These are phyloP conservation scores for Paramormyrops hopkinsi DNA, from an alignment of 2,797 vertebrate genomes.

Conservation along the genomic window DNA sequence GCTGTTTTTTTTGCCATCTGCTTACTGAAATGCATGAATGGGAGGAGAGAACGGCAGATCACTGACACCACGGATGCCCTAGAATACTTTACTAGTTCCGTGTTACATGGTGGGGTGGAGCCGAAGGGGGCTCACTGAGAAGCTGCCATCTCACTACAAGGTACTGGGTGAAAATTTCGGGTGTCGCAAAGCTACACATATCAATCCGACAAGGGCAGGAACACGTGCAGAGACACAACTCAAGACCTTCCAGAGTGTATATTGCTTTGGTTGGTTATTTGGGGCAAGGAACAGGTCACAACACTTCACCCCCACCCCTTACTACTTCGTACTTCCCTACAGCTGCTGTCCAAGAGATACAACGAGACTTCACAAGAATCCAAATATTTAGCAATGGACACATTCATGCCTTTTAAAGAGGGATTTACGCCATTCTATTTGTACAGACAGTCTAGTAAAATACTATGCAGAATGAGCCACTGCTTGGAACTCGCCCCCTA, in stretches of 20 bases:
- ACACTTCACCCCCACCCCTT: constrained; percentile 30
- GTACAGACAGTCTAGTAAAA: constrained; percentile 83
- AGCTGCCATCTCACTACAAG: background rate
- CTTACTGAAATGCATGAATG: background rate
- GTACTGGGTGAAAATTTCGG: background rate
- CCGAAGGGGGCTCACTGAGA: too few relatives aligned
- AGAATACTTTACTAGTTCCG: background rate
- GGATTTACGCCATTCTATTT: constrained; percentile 54
- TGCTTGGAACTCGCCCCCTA: constrained; percentile 56
- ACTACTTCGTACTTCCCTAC: constrained; percentile 60
- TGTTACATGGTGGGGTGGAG: background rate
- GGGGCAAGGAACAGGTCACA: constrained; percentile 53
- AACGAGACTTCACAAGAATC: constrained; percentile 85
- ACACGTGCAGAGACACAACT: background rate
- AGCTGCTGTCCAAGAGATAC: constrained; percentile 83
- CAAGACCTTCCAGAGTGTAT: background rate
- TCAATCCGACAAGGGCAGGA: background rate
- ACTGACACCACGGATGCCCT: background rate
- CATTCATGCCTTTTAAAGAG: constrained; percentile 70
- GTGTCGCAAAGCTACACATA: background rate
- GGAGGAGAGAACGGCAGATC: background rate
- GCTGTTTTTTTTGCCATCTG: background rate
- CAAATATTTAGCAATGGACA: constrained; percentile 84
- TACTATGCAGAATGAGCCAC: constrained; percentile 77
- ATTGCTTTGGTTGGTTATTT: constrained; percentile 63